Base-by-base conservation (phyloP, 2,888 invertebrate species). In the Thereva unica region DNA sequence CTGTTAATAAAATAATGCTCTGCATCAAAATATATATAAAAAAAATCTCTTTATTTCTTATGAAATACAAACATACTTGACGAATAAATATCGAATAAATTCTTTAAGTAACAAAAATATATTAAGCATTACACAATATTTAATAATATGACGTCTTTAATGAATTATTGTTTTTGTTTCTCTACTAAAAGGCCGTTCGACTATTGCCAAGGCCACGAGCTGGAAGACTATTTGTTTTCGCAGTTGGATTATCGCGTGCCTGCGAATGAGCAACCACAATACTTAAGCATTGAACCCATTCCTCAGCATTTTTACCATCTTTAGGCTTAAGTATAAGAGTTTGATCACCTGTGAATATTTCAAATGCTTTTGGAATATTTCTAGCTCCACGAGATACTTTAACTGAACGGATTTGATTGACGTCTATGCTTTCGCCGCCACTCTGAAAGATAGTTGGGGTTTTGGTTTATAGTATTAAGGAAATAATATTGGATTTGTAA, bases 221-320 rank as follows among this genome's bases (percentile, higher is more conserved):
- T 37, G 82, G 82, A 74, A 82, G 74, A 74, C 81, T 81, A 68
- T 82, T 80, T 41, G 82, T 82, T 75, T 82, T 82, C 45, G 65
- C 66, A 37, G 78, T 78, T 67, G 79, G 80, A 75, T 78, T 80
- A 72, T 80, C 80, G 54, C 81, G 78, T 7, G 81, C 79, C 74
- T 80, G 80, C 67, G 80, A 81, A 71, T 94, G 93, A 0, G 95
- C 95, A 8, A 96, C 92, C 4, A 94, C 95, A 70, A 95, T 93
- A 77, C 93, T 94, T 70, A 96, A 85, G 80, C 93, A 95, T 80
- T 96, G 95, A 53, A 95, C 93, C 95, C 97, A 97, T 80, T 95
- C 92, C 82, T 96, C 95, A 1, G 95, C 95, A 79, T 95, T 92
- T 81, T 93, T 93, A 52, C 93, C 93, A 78, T 95, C 94, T 80